A percentile compares a stretch with the other conserved stretches of the same genome.
Conservation (phyloP, 2,888 invertebrate species). For the Choristoneura rosaceana region DNA sequence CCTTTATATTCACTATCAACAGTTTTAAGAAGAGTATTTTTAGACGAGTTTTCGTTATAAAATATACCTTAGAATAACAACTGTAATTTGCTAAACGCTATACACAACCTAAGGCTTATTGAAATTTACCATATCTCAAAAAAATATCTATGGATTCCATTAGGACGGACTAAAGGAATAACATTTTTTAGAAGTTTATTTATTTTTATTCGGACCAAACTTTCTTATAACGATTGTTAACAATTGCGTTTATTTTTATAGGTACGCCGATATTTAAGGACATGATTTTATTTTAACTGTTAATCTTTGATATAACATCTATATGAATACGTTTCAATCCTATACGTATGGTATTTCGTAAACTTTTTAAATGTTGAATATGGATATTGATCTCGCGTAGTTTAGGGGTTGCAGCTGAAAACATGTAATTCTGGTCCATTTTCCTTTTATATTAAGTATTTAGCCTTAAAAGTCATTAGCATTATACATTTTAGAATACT, state of each 20-base stretch:
- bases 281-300: conserved; percentile 55
- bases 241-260: conserved; percentile 58
- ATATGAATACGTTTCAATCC: conserved; percentile 57
- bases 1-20: conserved; percentile 25
- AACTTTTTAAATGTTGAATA: conserved; percentile 67
- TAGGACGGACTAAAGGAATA: conserved; percentile 50
- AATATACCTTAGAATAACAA: conserved; percentile 67
- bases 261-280: conserved; percentile 45
- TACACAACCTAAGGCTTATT: conserved; percentile 70
- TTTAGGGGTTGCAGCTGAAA: conserved; percentile 36
- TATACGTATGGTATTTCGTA: conserved; percentile 58
- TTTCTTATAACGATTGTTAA: conserved; percentile 58
- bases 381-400: conserved; percentile 52
- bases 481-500: conserved; percentile 24
- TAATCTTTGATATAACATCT: conserved; percentile 63
- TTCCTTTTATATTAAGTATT: conserved; percentile 29
- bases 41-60: conserved; percentile 81
- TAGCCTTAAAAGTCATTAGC: conserved; percentile 11
- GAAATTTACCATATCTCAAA: conserved; percentile 61
- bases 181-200: conserved; percentile 44
- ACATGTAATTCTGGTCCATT: conserved; percentile 43
- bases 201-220: conserved; percentile 68
- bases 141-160: conserved; percentile 46
- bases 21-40: conserved; percentile 75
- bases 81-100: conserved; percentile 60